These are phyloP conservation scores for Cancer borealis DNA, from an alignment of 2,888 invertebrate species.

Conservation along the genomic window DNA sequence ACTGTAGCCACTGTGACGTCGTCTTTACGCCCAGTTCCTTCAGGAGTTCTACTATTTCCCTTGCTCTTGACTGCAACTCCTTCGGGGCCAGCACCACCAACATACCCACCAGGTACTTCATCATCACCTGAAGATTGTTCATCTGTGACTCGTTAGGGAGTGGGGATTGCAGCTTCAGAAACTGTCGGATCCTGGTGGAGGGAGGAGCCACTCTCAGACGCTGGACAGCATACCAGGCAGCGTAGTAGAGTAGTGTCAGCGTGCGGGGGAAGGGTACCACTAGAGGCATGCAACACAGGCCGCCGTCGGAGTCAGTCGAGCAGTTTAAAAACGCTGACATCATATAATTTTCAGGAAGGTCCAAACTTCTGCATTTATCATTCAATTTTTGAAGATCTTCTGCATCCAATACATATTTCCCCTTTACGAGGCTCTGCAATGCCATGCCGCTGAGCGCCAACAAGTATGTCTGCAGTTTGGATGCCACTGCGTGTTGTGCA, in stretches of 20 bases:
- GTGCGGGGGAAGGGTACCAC: constrained; percentile 63
- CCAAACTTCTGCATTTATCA: constrained; percentile 42
- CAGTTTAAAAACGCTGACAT: constrained; percentile 67
- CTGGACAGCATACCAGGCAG: constrained; percentile 59
- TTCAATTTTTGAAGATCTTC: constrained; percentile 42
- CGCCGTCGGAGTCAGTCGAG: constrained; percentile 35
- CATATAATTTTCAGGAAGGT: constrained; percentile 52
- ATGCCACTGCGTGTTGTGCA: not conserved
- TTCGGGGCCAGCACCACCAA: constrained; percentile 49
- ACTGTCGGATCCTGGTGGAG: constrained; percentile 51
- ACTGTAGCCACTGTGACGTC: constrained; percentile 65
- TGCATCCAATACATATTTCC: constrained; percentile 44
- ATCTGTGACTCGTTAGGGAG: constrained; percentile 31
- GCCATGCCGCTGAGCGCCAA: constrained; percentile 57
- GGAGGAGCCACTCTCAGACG: constrained; percentile 26
- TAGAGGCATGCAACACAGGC: not conserved
- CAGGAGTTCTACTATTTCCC: constrained; percentile 60
- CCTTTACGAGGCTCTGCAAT: constrained; percentile 48
- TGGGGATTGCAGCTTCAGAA: not conserved
- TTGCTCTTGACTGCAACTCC: constrained; percentile 44
- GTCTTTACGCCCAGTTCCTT: constrained; percentile 54
- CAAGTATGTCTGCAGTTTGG: constrained; percentile 56
- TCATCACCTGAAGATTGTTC: constrained; percentile 47
- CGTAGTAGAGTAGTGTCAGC: constrained; percentile 63
- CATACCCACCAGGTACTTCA: constrained; percentile 69